Conservation (phyloP, 1,140 invertebrate species). For the Zaprionus davidi region DNA sequence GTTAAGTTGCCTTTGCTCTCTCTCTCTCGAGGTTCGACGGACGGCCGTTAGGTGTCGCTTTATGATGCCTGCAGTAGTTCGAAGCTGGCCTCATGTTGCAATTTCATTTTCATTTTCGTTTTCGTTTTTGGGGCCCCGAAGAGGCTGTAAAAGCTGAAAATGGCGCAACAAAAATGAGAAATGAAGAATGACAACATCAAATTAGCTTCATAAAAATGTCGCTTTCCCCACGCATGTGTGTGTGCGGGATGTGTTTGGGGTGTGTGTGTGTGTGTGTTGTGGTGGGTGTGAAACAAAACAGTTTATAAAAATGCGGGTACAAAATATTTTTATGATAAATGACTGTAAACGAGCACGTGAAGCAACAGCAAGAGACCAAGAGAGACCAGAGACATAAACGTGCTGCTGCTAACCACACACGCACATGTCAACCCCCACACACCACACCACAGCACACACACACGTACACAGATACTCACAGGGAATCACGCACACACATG, state of each 20-base stretch:
- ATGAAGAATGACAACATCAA: constrained; percentile 82
- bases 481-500: constrained; percentile 24
- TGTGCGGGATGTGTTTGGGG: constrained; percentile 12
- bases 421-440: constrained; percentile 60
- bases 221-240: constrained; percentile 8
- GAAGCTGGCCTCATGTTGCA: constrained; percentile 28
- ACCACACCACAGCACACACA: constrained; percentile 42
- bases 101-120: constrained; percentile 33
- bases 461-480: not conserved
- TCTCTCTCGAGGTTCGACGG: constrained; percentile 20
- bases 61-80: constrained; percentile 62
- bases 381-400: constrained; percentile 74
- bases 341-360: constrained; percentile 81
- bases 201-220: constrained; percentile 82
- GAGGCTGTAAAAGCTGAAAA: constrained; percentile 71
- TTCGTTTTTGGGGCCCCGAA: constrained; percentile 10
- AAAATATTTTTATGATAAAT: constrained; percentile 83
- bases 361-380: constrained; percentile 51
- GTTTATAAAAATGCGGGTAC: constrained; percentile 81
- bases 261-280: constrained; percentile 7
- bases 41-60: constrained; percentile 71
- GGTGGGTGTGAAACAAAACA: constrained; percentile 74
- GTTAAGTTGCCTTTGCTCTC: constrained; percentile 56
- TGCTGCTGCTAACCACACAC: constrained; percentile 77
- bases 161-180: constrained; percentile 77